Conservation (phyloP, 1,140 invertebrate genomes). For the Mactra quadrangularis region DNA sequence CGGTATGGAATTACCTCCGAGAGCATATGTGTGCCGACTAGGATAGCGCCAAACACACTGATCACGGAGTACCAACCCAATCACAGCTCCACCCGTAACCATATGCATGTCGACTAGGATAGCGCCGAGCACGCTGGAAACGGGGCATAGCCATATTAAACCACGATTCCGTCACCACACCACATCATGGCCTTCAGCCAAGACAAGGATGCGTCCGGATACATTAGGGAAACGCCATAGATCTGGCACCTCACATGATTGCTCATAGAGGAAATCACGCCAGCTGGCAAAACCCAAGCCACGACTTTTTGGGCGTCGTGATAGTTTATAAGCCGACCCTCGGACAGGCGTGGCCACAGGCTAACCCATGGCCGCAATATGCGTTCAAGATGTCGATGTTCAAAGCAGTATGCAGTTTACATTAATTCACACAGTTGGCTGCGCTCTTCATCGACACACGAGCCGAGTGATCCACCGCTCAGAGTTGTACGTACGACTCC, state of each 20-base stretch:
- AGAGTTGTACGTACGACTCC: constrained; percentile 81
- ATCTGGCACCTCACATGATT: constrained; percentile 8
- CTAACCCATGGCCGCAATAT: constrained; percentile 89
- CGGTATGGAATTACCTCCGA: background rate
- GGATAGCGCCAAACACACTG: too few relatives aligned
- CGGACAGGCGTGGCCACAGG: constrained; percentile 33
- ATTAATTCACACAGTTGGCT: constrained; percentile 89
- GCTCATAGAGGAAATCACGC: constrained; percentile 86
- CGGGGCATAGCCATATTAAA: too few relatives aligned
- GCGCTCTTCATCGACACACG: constrained; percentile 92
- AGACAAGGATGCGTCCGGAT: background rate
- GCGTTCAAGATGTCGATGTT: constrained; percentile 92
- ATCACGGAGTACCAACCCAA: too few relatives aligned
- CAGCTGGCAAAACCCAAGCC: constrained; percentile 69
- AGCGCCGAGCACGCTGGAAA: background rate
- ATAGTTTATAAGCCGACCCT: constrained; percentile 59
- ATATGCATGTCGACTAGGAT: too few relatives aligned
- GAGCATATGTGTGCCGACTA: background rate
- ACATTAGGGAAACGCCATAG: constrained; percentile 8
- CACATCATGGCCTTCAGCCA: background rate
- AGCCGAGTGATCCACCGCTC: constrained; percentile 89
- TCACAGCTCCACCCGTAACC: too few relatives aligned
- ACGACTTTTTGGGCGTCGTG: constrained; percentile 83
- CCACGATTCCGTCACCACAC: constrained; percentile 70
- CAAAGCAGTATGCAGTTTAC: constrained; percentile 92